These are phyloP conservation scores for Cynaeus angustus DNA, from an alignment of 2,888 invertebrate genomes.

Conservation along the genomic window DNA sequence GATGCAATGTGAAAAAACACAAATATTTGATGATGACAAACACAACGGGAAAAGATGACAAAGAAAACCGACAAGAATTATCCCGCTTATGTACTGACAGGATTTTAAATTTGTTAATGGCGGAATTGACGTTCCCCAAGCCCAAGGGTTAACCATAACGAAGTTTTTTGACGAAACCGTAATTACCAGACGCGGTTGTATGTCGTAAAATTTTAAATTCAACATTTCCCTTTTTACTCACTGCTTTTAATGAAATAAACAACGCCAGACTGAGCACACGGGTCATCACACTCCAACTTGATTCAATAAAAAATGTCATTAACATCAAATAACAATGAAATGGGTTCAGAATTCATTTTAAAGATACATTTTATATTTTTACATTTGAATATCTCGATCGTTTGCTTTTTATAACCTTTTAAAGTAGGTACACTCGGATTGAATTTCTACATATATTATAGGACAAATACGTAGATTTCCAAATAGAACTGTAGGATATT, in stretches of 20 bases:
- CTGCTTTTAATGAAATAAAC: constrained; percentile 46
- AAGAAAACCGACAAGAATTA: constrained; percentile 22
- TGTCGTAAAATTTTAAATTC: constrained; percentile 47
- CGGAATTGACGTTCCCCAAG: constrained; percentile 32
- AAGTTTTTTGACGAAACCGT: constrained; percentile 43
- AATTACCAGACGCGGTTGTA: constrained; percentile 39
- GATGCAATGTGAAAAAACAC: constrained; percentile 16
- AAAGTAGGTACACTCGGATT: no score
- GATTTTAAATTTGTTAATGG: constrained; percentile 41
- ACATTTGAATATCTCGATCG: no score
- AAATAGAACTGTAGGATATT: no score
- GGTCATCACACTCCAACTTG: constrained; percentile 33
- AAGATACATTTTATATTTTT: background rate
- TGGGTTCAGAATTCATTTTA: constrained; percentile 5
- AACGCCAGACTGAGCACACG: constrained; percentile 27
- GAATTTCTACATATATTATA: no score
- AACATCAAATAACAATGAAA: constrained; percentile 19
- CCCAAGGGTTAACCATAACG: constrained; percentile 42
- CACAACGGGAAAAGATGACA: constrained; percentile 20
- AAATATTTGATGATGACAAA: constrained; percentile 41
- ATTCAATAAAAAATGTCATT: constrained; percentile 44
- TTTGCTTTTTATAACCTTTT: no score
- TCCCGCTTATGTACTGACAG: constrained; percentile 20
- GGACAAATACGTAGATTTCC: no score
- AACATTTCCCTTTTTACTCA: constrained; percentile 32